Conservation (phyloP, 2,797 vertebrate genomes). For the Thaleichthys pacificus region DNA sequence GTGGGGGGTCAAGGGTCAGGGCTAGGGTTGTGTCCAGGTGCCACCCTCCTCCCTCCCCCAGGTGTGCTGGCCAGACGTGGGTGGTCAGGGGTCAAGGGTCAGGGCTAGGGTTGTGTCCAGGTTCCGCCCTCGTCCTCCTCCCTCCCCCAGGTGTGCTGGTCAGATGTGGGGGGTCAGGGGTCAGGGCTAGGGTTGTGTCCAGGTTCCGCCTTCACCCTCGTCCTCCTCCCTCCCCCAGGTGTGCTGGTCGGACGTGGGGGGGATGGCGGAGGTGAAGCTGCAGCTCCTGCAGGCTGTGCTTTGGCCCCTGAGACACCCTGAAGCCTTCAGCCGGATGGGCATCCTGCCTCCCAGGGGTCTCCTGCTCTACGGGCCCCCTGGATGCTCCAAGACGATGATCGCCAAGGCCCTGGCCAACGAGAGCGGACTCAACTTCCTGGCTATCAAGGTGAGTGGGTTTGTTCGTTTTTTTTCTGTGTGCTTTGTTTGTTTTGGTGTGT, state of each 20-base stretch:
- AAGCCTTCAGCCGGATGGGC: constrained; percentile 89
- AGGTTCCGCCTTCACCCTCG: neutral
- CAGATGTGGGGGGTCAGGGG: too few species aligned
- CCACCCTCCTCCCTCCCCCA: too few species aligned
- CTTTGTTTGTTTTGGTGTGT: too few species aligned
- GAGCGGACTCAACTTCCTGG: constrained; percentile 93
- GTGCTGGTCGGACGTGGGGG: constrained; percentile 93
- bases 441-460: constrained; percentile 84
- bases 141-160: too few species aligned
- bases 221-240: constrained; percentile 73
- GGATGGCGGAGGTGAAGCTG: constrained; percentile 90
- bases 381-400: constrained; percentile 98
- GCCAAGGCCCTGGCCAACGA: constrained; percentile 94
- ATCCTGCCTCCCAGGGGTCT: constrained; percentile 92
- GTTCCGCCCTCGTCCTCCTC: neutral
- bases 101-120: too few species aligned
- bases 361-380: constrained; percentile 93
- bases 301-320: constrained; percentile 92
- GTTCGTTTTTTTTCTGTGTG: neutral
- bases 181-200: too few species aligned
- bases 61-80: too few species aligned
- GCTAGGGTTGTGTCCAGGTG: too few species aligned
- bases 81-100: too few species aligned
- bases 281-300: constrained; percentile 95
- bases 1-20: too few species aligned